These are phyloP conservation scores for Drosophila carrolli DNA, from an alignment of 1,140 invertebrate species.

Conservation along the genomic window DNA sequence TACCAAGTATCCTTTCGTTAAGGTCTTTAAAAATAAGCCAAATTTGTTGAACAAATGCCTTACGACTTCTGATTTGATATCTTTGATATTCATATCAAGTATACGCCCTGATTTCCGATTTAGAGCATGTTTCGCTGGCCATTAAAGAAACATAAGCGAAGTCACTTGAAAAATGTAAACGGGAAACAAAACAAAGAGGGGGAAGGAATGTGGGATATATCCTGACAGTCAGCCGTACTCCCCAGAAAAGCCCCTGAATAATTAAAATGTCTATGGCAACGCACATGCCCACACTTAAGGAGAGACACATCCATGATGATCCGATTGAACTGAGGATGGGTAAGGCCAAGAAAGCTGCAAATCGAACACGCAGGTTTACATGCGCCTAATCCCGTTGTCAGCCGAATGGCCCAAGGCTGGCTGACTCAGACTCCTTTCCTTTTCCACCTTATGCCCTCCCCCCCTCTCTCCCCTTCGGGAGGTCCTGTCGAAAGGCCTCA, in stretches of 20 bases:
- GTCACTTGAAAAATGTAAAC: slow-evolving; percentile 30
- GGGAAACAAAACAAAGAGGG: slow-evolving; percentile 7
- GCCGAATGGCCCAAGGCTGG: slow-evolving; percentile 34
- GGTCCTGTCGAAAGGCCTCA: slow-evolving; percentile 48
- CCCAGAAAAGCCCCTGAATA: slow-evolving; percentile 58
- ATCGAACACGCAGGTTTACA: slow-evolving; percentile 69
- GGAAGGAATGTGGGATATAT: background rate
- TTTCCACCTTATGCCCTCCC: background rate
- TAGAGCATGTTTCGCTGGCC: slow-evolving; percentile 14
- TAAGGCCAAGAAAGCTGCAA: slow-evolving; percentile 49
- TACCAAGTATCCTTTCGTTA: background rate
- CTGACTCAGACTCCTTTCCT: slow-evolving; percentile 1
- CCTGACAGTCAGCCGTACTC: slow-evolving; percentile 20
- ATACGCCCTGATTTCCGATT: slow-evolving; percentile 3
- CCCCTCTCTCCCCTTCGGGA: slow-evolving; percentile 7
- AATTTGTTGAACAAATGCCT: too few relatives aligned
- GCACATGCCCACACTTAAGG: slow-evolving; percentile 27
- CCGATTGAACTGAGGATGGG: slow-evolving; percentile 30
- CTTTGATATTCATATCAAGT: background rate
- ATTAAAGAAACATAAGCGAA: slow-evolving; percentile 48
- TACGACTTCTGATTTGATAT: too few relatives aligned
- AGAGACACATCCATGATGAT: slow-evolving; percentile 29
- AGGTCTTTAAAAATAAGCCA: too few relatives aligned
- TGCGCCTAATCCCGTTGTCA: slow-evolving; percentile 70
- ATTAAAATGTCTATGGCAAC: slow-evolving; percentile 59